Conservation (phyloP, 2,888 invertebrate genomes). For the Tachina grossa region DNA sequence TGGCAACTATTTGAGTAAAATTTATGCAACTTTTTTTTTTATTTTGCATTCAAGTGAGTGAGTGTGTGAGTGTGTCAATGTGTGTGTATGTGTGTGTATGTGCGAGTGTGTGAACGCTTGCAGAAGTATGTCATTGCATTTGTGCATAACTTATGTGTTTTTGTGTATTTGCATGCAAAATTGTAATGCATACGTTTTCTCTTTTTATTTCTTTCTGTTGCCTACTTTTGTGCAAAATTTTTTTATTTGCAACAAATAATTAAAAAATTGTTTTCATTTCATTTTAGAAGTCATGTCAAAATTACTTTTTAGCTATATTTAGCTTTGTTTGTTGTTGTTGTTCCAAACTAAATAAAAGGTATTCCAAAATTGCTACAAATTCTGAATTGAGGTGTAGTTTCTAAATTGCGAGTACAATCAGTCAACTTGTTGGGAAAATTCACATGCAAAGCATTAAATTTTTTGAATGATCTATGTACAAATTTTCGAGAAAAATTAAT, state of each 20-base stretch:
- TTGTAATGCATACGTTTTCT: conserved; percentile 14
- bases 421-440: too few relatives aligned
- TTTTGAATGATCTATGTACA: too few relatives aligned
- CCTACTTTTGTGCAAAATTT: neutral
- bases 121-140: neutral
- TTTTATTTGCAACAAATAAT: conserved; percentile 22
- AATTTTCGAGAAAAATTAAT: too few relatives aligned
- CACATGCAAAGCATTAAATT: too few relatives aligned
- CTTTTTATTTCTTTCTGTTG: neutral
- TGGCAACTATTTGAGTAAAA: conserved; percentile 37
- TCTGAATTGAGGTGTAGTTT: too few relatives aligned
- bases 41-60: neutral
- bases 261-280: conserved; percentile 25
- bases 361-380: too few relatives aligned
- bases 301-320: conserved; percentile 18
- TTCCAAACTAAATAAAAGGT: too few relatives aligned
- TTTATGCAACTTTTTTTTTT: conserved; percentile 31
- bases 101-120: neutral
- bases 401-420: too few relatives aligned
- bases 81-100: neutral
- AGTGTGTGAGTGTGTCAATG: neutral
- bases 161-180: conserved; percentile 13
- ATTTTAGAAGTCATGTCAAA: conserved; percentile 27
- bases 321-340: too few relatives aligned
- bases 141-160: neutral